Percentiles rank a stretch among this genome's conserved stretches.
phyloP scores from a whole-genome alignment of 2,113 vertebrate genomes.

The Aspiorhynchus laticeps region DNA sequence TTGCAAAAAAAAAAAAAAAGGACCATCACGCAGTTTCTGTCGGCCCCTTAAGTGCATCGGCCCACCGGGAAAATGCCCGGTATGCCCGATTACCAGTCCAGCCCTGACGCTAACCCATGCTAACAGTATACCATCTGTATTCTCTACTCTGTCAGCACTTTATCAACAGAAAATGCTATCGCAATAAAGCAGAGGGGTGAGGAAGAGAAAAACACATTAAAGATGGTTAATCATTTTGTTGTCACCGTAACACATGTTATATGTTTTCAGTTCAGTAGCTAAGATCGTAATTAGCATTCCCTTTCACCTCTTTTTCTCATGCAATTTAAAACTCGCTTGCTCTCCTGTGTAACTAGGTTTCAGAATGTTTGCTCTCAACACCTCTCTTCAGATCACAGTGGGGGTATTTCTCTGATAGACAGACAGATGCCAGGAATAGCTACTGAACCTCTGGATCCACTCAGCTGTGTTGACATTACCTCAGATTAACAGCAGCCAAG shows the following conservation, averaged over 20 bases:
- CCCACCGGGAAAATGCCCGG: too few relatives aligned
- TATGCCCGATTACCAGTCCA: too few relatives aligned
- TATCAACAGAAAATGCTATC: neutral
- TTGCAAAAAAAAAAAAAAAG: too few relatives aligned
- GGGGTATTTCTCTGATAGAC: constrained; percentile 35
- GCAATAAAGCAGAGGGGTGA: neutral
- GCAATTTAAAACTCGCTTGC: constrained; percentile 33
- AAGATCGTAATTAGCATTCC: constrained; percentile 35
- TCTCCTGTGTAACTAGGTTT: constrained; percentile 34
- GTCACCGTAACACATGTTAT: neutral
- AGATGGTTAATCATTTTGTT: neutral
- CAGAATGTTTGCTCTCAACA: constrained; percentile 38
- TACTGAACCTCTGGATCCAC: constrained; percentile 27
- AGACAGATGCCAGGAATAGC: constrained; percentile 37
- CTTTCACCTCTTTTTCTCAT: constrained; percentile 28
- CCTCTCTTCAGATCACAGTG: constrained; percentile 29
- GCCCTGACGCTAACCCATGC: neutral
- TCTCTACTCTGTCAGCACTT: neutral
- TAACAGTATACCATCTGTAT: neutral
- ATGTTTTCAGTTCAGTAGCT: constrained; percentile 21
- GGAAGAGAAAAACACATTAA: neutral
- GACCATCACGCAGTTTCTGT: too few relatives aligned
- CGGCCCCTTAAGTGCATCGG: too few relatives aligned
- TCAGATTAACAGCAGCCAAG: constrained; percentile 11
- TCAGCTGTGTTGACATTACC: constrained; percentile 16